These are phyloP conservation scores for Caenorhabditis plicata DNA, from an alignment of 2,888 invertebrate genomes.

Conservation along the genomic window DNA sequence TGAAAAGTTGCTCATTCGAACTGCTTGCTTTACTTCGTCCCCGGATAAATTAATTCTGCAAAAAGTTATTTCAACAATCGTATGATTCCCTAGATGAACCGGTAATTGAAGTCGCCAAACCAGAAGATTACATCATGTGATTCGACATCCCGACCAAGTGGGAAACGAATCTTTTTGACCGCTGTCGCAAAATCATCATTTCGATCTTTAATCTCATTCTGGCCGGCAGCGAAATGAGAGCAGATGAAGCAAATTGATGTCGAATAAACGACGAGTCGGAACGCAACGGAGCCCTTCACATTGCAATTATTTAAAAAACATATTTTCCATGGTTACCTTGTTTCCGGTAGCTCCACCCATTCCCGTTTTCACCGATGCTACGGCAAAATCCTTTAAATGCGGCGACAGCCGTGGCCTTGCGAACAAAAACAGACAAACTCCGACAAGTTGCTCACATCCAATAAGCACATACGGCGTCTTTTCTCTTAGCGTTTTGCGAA, in stretches of 20 bases:
- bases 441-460: slow-evolving; percentile 70
- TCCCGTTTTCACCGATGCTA: slow-evolving; percentile 84
- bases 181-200: slow-evolving; percentile 97
- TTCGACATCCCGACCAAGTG: slow-evolving; percentile 71
- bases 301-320: no score
- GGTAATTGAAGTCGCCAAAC: slow-evolving; percentile 99
- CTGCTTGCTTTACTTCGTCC: slow-evolving; percentile 76
- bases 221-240: slow-evolving; percentile 98
- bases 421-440: slow-evolving; percentile 94
- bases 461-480: slow-evolving; percentile 50
- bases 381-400: slow-evolving; percentile 72
- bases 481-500: slow-evolving; percentile 74
- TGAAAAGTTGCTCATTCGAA: slow-evolving; percentile 77
- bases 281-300: slow-evolving; percentile 58
- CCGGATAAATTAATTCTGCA: slow-evolving; percentile 38
- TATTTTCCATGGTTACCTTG: slow-evolving; percentile 74
- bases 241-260: slow-evolving; percentile 96
- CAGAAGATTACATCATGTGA: slow-evolving; percentile 98
- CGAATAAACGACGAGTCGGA: slow-evolving; percentile 79
- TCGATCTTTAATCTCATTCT: slow-evolving; percentile 84
- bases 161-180: slow-evolving; percentile 75
- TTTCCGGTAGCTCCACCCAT: slow-evolving; percentile 95
- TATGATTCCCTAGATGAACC: no score
- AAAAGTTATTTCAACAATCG: background rate
- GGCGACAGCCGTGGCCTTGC: slow-evolving; percentile 85